Evolutionary conservation across 2,888 invertebrate species (phyloP).

Genomic region (Hypolimnas misippus): DNA sequence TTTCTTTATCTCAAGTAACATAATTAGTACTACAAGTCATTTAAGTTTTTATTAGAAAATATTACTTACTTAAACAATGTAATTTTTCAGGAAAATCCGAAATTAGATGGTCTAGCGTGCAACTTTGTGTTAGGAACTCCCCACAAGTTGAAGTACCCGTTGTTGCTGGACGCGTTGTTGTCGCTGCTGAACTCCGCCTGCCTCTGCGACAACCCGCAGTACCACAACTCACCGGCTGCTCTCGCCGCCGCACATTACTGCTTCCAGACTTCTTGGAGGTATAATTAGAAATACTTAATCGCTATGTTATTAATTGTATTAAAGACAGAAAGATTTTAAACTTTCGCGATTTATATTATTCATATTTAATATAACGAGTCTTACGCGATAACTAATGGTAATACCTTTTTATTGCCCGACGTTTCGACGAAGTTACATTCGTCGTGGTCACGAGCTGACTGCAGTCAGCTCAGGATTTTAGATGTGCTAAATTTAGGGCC

Average conservation of each 20-base stretch:
- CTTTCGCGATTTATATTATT: too few relatives aligned
- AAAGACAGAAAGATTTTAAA: too few relatives aligned
- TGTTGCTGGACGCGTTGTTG: constrained; percentile 93
- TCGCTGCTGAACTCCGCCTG: constrained; percentile 92
- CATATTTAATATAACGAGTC: too few relatives aligned
- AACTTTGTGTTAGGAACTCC: constrained; percentile 97
- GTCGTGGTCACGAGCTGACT: too few relatives aligned
- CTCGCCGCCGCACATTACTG: constrained; percentile 95
- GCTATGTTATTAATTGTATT: too few relatives aligned
- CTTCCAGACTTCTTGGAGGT: constrained; percentile 93
- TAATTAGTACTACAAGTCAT: too few relatives aligned
- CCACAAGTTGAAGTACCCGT: constrained; percentile 94
- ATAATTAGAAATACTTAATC: constrained; percentile 27
- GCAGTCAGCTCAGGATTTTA: too few relatives aligned
- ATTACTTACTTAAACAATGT: not conserved
- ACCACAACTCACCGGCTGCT: constrained; percentile 83
- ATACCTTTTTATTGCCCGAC: too few relatives aligned
- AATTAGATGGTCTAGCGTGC: constrained; percentile 95
- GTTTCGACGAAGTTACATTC: too few relatives aligned
- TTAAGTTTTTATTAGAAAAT: not conserved
- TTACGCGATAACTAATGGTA: too few relatives aligned
- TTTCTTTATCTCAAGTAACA: too few relatives aligned
- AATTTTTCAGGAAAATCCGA: constrained; percentile 89
- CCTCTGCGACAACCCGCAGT: constrained; percentile 82
- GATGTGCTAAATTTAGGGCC: too few relatives aligned